phyloP scores from a whole-genome alignment of 2,113 vertebrate genomes.

The Tympanuchus pallidicinctus region DNA sequence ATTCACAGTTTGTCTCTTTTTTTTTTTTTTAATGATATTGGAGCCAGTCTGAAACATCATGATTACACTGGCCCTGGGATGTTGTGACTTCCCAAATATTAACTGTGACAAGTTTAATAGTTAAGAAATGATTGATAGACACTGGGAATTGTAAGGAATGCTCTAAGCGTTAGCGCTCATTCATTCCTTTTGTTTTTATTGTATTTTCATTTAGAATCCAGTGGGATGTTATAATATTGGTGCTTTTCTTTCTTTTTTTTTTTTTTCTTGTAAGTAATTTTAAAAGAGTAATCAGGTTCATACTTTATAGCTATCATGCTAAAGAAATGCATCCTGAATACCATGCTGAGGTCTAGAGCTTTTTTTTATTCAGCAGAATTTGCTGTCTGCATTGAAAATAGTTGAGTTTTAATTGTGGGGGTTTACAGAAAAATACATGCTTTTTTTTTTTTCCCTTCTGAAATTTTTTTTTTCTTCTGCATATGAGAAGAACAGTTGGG shows the following conservation, averaged over 20 bases:
- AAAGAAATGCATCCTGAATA: background rate
- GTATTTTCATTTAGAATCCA: background rate
- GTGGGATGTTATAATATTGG: background rate
- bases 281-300: background rate
- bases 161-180: accelerated
- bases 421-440: background rate
- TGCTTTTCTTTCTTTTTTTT: background rate
- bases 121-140: background rate
- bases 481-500: background rate
- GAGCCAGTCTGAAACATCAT: background rate
- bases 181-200: background rate
- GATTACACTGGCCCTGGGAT: background rate
- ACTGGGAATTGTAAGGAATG: background rate
- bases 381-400: background rate
- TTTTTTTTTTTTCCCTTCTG: background rate
- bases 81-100: background rate
- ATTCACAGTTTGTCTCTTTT: background rate
- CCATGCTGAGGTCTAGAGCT: background rate
- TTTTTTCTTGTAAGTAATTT: background rate
- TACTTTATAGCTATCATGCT: background rate
- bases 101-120: background rate
- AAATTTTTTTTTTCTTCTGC: background rate
- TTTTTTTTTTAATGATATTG: background rate
- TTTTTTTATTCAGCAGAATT: background rate
- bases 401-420: background rate